Percentiles rank a stretch among this genome's conserved stretches.
These are phyloP conservation scores for Meloidogyne floridensis DNA, from an alignment of 1,140 invertebrate genomes.

Conservation along the genomic window DNA sequence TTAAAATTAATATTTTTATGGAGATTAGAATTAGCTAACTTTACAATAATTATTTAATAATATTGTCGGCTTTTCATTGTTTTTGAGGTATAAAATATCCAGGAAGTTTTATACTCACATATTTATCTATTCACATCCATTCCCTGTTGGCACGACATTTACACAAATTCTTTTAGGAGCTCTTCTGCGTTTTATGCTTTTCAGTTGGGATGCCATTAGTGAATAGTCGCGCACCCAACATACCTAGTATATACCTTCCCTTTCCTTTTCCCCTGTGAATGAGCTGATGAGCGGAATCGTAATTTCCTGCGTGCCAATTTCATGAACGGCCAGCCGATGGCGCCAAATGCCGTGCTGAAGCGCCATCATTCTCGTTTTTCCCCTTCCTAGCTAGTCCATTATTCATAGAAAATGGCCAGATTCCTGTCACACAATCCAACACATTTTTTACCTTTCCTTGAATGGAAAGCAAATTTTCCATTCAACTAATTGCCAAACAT, in stretches of 20 bases:
- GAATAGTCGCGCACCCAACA: not conserved
- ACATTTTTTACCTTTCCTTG: constrained; percentile 5
- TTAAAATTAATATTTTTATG: too few species aligned
- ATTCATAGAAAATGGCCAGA: not conserved
- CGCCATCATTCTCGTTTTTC: not conserved
- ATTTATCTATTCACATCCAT: not conserved
- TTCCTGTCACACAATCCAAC: not conserved
- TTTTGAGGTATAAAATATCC: not conserved
- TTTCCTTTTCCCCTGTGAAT: not conserved
- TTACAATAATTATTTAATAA: too few species aligned
- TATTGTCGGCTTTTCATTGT: not conserved
- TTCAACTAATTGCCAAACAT: constrained; percentile 9
- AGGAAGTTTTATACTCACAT: not conserved
- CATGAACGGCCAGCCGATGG: not conserved
- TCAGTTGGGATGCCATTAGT: not conserved
- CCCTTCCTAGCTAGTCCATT: not conserved
- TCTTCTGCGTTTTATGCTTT: not conserved
- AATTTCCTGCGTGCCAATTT: not conserved
- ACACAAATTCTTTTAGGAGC: not conserved
- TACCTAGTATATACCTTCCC: not conserved
- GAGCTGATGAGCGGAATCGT: constrained; percentile 1
- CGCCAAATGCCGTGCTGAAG: not conserved
- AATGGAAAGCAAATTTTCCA: not conserved
- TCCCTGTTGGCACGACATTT: not conserved
- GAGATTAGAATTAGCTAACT: too few species aligned